A percentile compares a stretch with the other conserved stretches of the same genome.
Evolutionary conservation across 2,113 vertebrate genomes (phyloP).

Genomic region (Takifugu bimaculatus): DNA sequence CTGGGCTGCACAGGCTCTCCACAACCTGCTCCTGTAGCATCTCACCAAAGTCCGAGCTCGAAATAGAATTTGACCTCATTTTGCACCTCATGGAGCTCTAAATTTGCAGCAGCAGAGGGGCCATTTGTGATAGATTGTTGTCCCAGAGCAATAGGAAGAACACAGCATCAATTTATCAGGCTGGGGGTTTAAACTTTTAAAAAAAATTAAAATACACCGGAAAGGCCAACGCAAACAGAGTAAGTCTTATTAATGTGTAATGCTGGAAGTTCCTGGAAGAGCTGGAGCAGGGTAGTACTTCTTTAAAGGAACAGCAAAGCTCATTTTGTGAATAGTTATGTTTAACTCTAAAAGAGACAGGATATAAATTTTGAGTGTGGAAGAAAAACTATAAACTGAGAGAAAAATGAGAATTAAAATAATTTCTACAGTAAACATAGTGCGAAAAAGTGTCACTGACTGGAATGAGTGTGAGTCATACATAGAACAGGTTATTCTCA

Average conservation of each 20-base stretch:
- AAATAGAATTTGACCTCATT: conserved; percentile 65
- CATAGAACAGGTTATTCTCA: too few species aligned
- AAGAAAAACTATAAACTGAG: too few species aligned
- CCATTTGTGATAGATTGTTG: conserved; percentile 42
- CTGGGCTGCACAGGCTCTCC: conserved; percentile 5
- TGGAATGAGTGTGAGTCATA: too few species aligned
- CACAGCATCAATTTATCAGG: conserved; percentile 48
- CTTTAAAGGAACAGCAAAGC: too few species aligned
- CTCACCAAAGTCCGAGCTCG: conserved; percentile 40
- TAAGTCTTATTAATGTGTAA: background rate
- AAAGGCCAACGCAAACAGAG: background rate
- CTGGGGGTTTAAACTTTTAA: too few species aligned
- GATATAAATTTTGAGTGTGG: too few species aligned
- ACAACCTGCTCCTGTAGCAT: conserved; percentile 38
- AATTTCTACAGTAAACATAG: too few species aligned
- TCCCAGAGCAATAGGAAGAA: conserved; percentile 43
- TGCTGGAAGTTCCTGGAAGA: background rate
- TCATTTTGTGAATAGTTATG: too few species aligned
- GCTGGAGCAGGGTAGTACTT: background rate
- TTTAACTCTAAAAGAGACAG: too few species aligned
- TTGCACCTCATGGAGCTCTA: conserved; percentile 57
- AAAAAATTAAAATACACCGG: too few species aligned
- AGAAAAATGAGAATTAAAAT: too few species aligned
- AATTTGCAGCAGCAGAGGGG: conserved; percentile 51
- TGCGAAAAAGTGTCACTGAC: too few species aligned